Evolutionary conservation across 2,113 vertebrate genomes (phyloP), one percentile per base, ranked within the genome.

Genomic region (Prionailurus viverrinus): DNA sequence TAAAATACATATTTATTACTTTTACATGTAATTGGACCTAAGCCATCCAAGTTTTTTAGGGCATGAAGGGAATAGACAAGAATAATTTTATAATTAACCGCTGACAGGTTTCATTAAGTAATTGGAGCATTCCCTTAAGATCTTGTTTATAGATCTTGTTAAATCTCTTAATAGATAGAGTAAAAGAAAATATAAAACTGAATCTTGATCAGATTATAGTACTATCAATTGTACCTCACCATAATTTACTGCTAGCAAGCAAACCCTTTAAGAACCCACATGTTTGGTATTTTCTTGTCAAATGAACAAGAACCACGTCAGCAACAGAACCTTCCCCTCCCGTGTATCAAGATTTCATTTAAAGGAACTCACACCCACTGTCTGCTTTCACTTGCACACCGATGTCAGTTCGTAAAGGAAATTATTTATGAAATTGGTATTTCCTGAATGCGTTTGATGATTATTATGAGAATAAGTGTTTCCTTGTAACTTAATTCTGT

Each of bases 171-270:
- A 68, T 48, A 88, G 45, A 51, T 68, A 89, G 61, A 95, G 9
- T 90, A 66, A 97, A 89, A 95, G 51, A 90, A 94, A 63, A 73
- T 66, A 91, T 66, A 55, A 94, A 94, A 78, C 63, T 68, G n/a
- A 95, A 79, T 87, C 68, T 86, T 93, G 63, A 74, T 68, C 9
- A 41, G 87, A 53, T 66, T 73, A 27, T 27, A 80, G 13, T 66
- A 25, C 36, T 9, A 33, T 63, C 29, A 39, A 51, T 55, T 95
- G 36, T 48, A 27, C 11, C 80, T 6, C 23, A 81, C 6, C 41
- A 27, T 41, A 25, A 85, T 36, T 71, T 51, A 83, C 41, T 73
- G 25, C 41, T 78, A 69, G 4, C n/a, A 41, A 76, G 36, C 21
- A 88, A 45, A 85, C 7, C 2, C 31, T 78, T 25, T 8, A 68